Percentiles rank a stretch among this genome's conserved stretches.
Conservation (phyloP, 2,797 vertebrate genomes). For the Astyanax mexicanus region DNA sequence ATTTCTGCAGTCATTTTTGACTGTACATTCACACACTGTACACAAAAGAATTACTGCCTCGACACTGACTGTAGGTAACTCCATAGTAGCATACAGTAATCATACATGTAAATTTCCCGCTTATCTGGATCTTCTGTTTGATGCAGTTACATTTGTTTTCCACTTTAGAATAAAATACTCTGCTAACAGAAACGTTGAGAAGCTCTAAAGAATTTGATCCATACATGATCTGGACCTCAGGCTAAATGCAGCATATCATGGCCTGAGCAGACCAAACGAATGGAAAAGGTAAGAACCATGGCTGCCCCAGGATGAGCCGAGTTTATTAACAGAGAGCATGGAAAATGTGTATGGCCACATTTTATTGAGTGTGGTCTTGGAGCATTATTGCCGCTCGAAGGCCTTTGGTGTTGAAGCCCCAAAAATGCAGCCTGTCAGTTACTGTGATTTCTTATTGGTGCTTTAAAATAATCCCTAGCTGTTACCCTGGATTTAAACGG, state of each 20-base stretch:
- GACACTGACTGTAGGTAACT: too few species aligned
- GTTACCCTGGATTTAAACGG: background rate
- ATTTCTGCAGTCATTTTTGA: too few species aligned
- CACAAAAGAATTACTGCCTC: too few species aligned
- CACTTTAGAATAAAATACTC: too few species aligned
- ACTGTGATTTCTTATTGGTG: background rate
- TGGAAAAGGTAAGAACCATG: background rate
- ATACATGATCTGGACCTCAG: too few species aligned
- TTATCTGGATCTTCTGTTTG: too few species aligned
- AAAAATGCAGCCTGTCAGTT: background rate
- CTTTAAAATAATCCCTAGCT: background rate
- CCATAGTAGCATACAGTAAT: too few species aligned
- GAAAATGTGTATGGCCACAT: background rate
- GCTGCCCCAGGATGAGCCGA: background rate
- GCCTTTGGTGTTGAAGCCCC: background rate
- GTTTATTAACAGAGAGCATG: conserved; percentile 9
- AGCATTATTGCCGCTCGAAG: background rate
- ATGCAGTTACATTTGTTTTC: too few species aligned
- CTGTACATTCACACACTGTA: too few species aligned
- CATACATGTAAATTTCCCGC: too few species aligned
- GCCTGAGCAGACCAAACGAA: too few species aligned
- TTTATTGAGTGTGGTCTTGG: background rate
- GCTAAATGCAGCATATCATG: background rate
- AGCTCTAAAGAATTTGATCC: background rate
- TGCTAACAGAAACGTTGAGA: too few species aligned